Conservation (phyloP, 2,888 invertebrate species). For the Tenodera sinensis region DNA sequence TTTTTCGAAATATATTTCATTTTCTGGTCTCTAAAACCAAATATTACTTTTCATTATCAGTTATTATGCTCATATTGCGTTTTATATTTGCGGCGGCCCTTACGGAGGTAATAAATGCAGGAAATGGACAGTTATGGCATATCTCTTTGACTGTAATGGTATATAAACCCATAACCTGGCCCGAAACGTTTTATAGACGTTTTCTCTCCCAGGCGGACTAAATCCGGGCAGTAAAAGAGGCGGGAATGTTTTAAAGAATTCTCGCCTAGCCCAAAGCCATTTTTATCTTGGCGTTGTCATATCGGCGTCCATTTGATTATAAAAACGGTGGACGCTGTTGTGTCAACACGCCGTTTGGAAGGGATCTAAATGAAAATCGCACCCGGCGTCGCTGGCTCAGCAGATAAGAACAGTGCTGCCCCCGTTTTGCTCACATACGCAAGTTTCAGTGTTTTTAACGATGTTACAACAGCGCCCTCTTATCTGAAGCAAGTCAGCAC, state of each 20-base stretch:
- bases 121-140: too few relatives aligned
- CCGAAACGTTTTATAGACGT: too few relatives aligned
- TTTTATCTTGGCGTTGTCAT: neutral
- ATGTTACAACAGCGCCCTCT: neutral
- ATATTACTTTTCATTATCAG: too few relatives aligned
- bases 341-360: neutral
- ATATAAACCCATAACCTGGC: too few relatives aligned
- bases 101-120: too few relatives aligned
- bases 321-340: neutral
- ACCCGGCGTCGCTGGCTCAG: neutral
- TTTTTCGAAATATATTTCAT: too few relatives aligned
- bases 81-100: too few relatives aligned
- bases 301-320: neutral
- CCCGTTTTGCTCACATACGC: neutral
- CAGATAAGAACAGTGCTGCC: neutral
- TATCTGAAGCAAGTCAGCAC: neutral
- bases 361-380: conserved; percentile 4
- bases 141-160: too few relatives aligned
- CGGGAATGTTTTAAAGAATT: neutral
- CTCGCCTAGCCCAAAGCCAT: neutral
- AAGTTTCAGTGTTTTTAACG: neutral
- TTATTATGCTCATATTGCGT: too few relatives aligned
- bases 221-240: neutral
- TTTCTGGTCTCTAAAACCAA: too few relatives aligned
- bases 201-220: neutral